Evolutionary conservation across 2,888 invertebrate species (phyloP).

Genomic region (Rhynchonema sp.): DNA sequence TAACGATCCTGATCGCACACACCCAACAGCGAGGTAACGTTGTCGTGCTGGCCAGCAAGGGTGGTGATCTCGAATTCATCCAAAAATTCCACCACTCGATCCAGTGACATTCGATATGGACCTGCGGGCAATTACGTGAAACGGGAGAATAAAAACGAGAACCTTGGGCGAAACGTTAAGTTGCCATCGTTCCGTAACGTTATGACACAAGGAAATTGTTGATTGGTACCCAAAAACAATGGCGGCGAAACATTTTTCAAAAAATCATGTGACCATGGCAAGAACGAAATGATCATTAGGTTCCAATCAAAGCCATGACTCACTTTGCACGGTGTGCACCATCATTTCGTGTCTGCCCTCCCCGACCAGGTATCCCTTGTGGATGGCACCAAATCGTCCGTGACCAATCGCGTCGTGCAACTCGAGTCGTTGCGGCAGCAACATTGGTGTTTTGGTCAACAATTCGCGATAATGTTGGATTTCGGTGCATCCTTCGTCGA

Average conservation of each 20-base stretch:
- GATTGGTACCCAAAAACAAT: too few species aligned
- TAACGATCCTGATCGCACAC: constrained; percentile 3
- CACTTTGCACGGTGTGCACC: neutral
- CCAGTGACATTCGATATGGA: neutral
- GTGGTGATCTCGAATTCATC: neutral
- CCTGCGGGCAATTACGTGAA: too few species aligned
- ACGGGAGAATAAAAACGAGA: too few species aligned
- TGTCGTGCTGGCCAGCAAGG: constrained; percentile 2
- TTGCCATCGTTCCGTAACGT: too few species aligned
- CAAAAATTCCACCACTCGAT: neutral
- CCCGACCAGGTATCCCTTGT: neutral
- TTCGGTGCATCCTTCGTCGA: neutral
- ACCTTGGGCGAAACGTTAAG: too few species aligned
- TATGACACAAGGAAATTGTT: too few species aligned
- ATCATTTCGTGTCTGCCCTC: neutral
- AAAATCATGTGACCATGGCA: neutral
- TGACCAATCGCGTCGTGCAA: neutral
- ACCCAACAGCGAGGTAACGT: constrained; percentile 1
- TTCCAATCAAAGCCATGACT: neutral
- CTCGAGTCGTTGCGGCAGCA: neutral
- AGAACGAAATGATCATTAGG: neutral
- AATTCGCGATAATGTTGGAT: neutral
- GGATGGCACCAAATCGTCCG: neutral
- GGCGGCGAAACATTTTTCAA: too few species aligned
- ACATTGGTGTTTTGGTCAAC: neutral